Conservation (phyloP, 2,888 invertebrate genomes). For the Hofmannophila pseudospretella region DNA sequence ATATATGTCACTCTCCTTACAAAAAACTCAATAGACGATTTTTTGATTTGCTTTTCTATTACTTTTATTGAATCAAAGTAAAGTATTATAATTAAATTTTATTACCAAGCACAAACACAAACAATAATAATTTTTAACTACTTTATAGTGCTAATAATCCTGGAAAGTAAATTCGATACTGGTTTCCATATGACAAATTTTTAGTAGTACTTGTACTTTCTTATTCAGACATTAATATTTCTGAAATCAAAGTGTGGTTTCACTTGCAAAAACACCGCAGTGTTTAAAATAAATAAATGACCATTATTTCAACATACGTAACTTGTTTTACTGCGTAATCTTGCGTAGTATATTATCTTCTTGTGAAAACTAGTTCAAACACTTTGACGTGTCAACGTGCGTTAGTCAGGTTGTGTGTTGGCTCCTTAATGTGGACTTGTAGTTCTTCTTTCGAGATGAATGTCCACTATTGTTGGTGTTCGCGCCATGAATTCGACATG, state of each 20-base stretch:
- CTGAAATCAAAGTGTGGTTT: neutral
- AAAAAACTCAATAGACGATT: too few species aligned
- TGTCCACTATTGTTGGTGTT: constrained; percentile 24
- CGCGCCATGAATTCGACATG: constrained; percentile 49
- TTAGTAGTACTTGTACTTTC: too few species aligned
- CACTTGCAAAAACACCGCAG: neutral
- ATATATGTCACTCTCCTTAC: too few species aligned
- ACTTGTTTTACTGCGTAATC: neutral
- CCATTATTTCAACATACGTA: neutral
- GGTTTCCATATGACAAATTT: too few species aligned
- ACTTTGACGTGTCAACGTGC: neutral
- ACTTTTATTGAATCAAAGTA: too few species aligned
- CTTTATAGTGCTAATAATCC: too few species aligned
- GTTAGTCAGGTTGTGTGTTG: neutral
- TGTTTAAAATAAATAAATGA: neutral
- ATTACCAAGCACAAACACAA: too few species aligned
- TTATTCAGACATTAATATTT: neutral
- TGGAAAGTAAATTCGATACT: too few species aligned
- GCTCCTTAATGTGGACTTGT: constrained; percentile 25
- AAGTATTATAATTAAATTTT: too few species aligned
- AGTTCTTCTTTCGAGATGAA: constrained; percentile 39
- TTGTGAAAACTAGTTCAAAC: neutral
- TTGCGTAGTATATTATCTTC: neutral
- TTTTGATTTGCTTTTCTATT: too few species aligned
- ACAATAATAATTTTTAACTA: too few species aligned